These are phyloP conservation scores for Orthonychiurus folsomi DNA, from an alignment of 2,888 invertebrate species.

Conservation along the genomic window DNA sequence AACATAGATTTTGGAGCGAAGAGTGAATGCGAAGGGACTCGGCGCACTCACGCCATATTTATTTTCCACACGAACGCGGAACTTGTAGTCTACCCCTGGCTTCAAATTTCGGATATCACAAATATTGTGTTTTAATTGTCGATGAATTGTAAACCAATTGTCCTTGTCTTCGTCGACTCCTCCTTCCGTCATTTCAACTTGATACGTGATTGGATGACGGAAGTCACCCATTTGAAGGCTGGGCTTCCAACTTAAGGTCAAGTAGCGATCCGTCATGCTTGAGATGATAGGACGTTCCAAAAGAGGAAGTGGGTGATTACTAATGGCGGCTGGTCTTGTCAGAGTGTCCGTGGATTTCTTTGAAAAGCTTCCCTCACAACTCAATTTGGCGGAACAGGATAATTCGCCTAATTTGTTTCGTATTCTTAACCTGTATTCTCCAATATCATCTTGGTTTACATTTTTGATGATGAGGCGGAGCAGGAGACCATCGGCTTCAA, in stretches of 20 bases:
- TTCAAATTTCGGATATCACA: slow-evolving; percentile 74
- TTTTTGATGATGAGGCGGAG: slow-evolving; percentile 67
- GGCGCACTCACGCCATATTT: slow-evolving; percentile 94
- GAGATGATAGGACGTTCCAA: slow-evolving; percentile 86
- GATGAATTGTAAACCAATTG: slow-evolving; percentile 75
- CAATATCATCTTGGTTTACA: slow-evolving; percentile 58
- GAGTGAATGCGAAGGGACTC: slow-evolving; percentile 78
- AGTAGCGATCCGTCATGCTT: slow-evolving; percentile 77
- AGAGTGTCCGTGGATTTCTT: not conserved
- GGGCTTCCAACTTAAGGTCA: slow-evolving; percentile 88
- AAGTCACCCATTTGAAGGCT: slow-evolving; percentile 73
- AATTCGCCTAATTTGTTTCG: slow-evolving; percentile 78
- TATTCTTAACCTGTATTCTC: slow-evolving; percentile 71
- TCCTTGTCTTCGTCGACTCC: slow-evolving; percentile 63
- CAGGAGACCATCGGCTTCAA: slow-evolving; percentile 72
- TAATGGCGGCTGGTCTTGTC: slow-evolving; percentile 46
- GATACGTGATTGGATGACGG: slow-evolving; percentile 82
- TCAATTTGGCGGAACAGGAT: slow-evolving; percentile 65
- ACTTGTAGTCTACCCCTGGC: slow-evolving; percentile 89
- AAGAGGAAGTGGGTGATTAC: slow-evolving; percentile 76
- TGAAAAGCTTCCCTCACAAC: slow-evolving; percentile 53
- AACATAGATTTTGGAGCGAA: slow-evolving; percentile 45
- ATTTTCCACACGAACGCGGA: slow-evolving; percentile 91
- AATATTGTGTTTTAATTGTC: slow-evolving; percentile 41
- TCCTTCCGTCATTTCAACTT: slow-evolving; percentile 85